Percentiles rank a stretch among this genome's conserved stretches.
These are phyloP conservation scores for Alcedo quadribrachys DNA, from an alignment of 2,797 vertebrate genomes.

Conservation along the genomic window DNA sequence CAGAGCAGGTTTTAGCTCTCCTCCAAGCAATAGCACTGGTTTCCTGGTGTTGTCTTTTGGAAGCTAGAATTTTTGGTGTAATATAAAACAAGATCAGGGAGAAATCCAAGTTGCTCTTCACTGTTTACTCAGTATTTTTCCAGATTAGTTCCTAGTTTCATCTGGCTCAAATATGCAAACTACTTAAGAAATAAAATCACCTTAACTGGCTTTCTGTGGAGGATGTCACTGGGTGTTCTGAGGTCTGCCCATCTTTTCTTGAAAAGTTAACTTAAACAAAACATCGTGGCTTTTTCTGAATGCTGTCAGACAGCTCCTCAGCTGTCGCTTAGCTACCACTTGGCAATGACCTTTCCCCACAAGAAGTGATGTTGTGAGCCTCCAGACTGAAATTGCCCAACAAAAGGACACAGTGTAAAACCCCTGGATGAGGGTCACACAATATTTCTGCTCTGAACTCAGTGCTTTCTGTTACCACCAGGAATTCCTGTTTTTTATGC, in stretches of 20 bases:
- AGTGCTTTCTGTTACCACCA: neutral
- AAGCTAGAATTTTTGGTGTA: neutral
- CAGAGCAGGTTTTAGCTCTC: neutral
- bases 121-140: neutral
- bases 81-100: neutral
- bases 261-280: slow-evolving; percentile 12
- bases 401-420: neutral
- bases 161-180: neutral
- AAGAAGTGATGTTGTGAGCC: neutral
- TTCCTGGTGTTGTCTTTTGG: neutral
- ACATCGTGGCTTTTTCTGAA: neutral
- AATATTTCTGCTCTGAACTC: neutral
- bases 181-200: neutral
- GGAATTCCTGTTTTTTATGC: neutral
- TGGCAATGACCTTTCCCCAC: slow-evolving; percentile 36
- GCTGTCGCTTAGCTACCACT: slow-evolving; percentile 38
- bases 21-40: neutral
- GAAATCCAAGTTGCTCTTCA: neutral
- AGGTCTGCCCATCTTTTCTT: neutral
- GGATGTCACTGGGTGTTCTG: neutral
- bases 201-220: neutral
- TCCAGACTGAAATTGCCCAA: neutral
- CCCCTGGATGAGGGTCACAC: neutral
- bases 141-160: neutral
- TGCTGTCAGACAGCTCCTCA: neutral